Conservation (phyloP, 2,797 vertebrate genomes). For the Tangara arthus region DNA sequence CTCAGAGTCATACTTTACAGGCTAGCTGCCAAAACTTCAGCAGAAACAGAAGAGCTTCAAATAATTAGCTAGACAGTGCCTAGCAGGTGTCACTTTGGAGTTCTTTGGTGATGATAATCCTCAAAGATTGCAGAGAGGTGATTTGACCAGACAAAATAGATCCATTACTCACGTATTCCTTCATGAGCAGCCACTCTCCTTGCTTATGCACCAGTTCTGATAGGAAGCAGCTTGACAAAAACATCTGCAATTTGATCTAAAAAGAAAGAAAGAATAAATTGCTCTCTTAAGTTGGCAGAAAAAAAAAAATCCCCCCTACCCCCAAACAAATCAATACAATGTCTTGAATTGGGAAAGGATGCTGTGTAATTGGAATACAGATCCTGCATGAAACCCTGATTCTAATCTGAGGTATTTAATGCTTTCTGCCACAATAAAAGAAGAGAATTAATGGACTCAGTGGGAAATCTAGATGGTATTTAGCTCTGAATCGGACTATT, state of each 20-base stretch:
- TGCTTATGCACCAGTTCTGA: background rate
- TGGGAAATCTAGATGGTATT: conserved; percentile 61
- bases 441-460: conserved; percentile 33
- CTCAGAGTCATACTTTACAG: background rate
- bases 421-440: conserved; percentile 25
- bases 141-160: background rate
- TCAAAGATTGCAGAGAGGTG: background rate
- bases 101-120: background rate
- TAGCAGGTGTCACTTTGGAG: conserved; percentile 61
- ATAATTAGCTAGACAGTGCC: conserved; percentile 50
- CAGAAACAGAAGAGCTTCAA: conserved; percentile 13
- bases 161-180: background rate
- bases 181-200: background rate
- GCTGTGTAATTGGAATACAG: conserved; percentile 24
- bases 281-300: background rate
- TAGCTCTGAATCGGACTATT: conserved; percentile 52
- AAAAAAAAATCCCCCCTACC: background rate
- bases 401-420: conserved; percentile 34
- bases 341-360: background rate
- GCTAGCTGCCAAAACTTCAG: conserved; percentile 30
- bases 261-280: background rate
- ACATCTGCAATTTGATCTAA: background rate
- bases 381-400: background rate
- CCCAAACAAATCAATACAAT: background rate
- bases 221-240: background rate